These are phyloP conservation scores for Phalanger gymnotis DNA, from an alignment of 2,797 vertebrate species.

Conservation along the genomic window DNA sequence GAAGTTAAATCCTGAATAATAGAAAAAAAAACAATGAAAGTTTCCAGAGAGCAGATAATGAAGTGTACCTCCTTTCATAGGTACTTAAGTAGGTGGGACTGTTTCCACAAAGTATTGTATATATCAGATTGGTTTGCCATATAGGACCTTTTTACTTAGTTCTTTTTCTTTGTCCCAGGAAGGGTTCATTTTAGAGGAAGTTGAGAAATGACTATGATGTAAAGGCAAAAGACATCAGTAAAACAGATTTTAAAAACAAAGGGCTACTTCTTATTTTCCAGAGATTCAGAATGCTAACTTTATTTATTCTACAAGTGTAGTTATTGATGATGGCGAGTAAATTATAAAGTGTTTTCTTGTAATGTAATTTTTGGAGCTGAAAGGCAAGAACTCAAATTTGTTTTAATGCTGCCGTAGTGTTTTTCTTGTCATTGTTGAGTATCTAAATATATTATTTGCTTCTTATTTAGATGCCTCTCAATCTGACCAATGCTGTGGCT, in stretches of 20 bases:
- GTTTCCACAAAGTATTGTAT: background rate
- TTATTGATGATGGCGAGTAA: background rate
- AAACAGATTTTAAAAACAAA: background rate
- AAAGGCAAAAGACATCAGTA: background rate
- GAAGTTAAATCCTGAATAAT: background rate
- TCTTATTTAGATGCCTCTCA: slow-evolving; percentile 92
- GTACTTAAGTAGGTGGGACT: background rate
- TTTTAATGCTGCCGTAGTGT: background rate
- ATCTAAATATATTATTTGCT: slow-evolving; percentile 23
- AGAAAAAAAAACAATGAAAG: background rate
- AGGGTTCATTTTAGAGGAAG: background rate
- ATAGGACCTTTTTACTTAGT: background rate
- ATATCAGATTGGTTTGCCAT: background rate
- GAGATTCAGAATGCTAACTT: background rate
- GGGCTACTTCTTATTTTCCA: background rate
- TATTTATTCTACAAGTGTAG: background rate
- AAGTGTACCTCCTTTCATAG: background rate
- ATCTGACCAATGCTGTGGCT: slow-evolving; percentile 94
- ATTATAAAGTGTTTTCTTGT: background rate
- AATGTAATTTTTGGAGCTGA: background rate
- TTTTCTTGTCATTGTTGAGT: background rate
- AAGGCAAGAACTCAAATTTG: background rate
- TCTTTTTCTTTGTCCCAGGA: background rate
- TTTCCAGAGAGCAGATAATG: background rate
- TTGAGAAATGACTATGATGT: background rate